Base-by-base conservation (phyloP, 2,113 vertebrate species). In the Neomonachus schauinslandi region DNA sequence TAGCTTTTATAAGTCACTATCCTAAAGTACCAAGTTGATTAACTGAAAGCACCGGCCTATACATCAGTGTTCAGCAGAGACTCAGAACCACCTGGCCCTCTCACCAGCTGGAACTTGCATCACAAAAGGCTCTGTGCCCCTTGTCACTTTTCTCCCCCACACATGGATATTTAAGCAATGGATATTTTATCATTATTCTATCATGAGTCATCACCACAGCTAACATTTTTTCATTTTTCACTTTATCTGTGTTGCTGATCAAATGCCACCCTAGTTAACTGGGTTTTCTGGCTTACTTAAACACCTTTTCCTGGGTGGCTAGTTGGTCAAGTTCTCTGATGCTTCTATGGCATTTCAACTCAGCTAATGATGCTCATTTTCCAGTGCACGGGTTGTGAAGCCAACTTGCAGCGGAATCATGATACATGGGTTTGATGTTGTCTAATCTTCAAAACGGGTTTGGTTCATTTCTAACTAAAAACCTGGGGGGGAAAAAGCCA, bases 151-250 rank as follows among this genome's bases (percentile, higher is more conserved):
- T 46, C 31, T 46, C 12, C 59, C 19, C 22, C 46, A 81, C 71
- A 53, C 31, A n/a, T 7, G 46, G 53, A 46, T 94, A 89, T 86
- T 86, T 89, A 94, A 97, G 69, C 28, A 63, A 86, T 82, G 59
- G 42, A 71, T 81, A 42, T 42, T 85, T 96, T 89, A 89, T 83
- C 79, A 65, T 94, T 92, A 87, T 90, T 97, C 83, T 91, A 85
- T 92, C 80, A 55, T 93, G 85, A 97, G 59, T 97, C 90, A 94
- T 93, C 61, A 8, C 12, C n/a, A 53, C 19, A 46, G 77, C 63
- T 93, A 89, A 88, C 86, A 31, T 8, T 16, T 93, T 91, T 91
- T 88, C 89, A 94, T 46, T 94, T 92, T 86, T 88, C 16, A 65
- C 93, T 89, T 72, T 63, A 91, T 72, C 87, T 86, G 26, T 89